Evolutionary conservation across 2,113 vertebrate genomes (phyloP).

Genomic region (Circaetus cinerascens): DNA sequence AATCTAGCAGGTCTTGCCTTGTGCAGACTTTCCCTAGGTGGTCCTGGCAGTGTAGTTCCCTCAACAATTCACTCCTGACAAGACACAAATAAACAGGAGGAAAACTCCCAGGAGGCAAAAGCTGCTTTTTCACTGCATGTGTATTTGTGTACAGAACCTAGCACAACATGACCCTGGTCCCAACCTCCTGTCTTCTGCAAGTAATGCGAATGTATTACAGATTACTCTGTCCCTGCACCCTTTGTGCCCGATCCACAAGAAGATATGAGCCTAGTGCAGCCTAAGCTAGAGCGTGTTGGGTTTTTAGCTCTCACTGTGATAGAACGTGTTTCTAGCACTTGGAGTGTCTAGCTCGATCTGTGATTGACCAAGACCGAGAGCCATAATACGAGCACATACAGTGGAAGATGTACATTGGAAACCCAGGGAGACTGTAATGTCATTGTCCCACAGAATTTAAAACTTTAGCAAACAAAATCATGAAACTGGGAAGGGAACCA

Average conservation of each 20-base stretch:
- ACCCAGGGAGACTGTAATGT: neutral
- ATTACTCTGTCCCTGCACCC: neutral
- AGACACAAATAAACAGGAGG: neutral
- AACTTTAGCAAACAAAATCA: neutral
- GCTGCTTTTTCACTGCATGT: neutral
- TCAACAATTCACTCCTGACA: neutral
- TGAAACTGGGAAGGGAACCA: neutral
- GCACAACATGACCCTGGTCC: neutral
- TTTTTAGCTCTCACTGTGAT: neutral
- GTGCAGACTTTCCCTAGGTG: neutral
- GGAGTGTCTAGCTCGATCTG: neutral
- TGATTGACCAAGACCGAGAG: neutral
- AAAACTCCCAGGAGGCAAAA: neutral
- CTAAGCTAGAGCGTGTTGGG: neutral
- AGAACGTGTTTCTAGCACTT: neutral
- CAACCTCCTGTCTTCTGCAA: neutral
- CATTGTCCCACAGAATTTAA: neutral
- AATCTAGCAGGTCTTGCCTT: neutral
- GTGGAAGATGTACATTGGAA: neutral
- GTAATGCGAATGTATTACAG: accelerated
- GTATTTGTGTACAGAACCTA: neutral
- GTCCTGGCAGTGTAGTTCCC: neutral
- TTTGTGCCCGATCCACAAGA: neutral
- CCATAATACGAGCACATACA: accelerated
- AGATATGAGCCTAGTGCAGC: neutral